These are phyloP conservation scores for Allobates femoralis DNA, from an alignment of 2,797 vertebrate genomes.

Conservation along the genomic window DNA sequence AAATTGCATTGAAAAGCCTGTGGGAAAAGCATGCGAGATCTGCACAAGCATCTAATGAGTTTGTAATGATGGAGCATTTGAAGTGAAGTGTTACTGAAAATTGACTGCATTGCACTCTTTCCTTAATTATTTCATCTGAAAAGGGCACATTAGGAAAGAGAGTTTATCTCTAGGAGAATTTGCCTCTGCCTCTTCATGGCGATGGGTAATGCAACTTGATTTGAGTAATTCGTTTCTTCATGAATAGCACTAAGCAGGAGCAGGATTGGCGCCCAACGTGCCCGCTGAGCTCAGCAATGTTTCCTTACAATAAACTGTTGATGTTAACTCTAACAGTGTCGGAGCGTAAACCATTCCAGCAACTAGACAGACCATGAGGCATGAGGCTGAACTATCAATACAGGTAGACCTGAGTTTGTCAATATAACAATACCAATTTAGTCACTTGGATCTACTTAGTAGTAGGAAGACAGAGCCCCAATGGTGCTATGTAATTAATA, in stretches of 20 bases:
- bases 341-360: neutral
- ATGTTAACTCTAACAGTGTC: slow-evolving; percentile 22
- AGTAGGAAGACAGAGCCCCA: neutral
- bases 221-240: slow-evolving; percentile 58
- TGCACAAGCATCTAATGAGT: slow-evolving; percentile 61
- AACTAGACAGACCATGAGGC: neutral
- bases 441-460: neutral
- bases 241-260: slow-evolving; percentile 48
- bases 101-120: slow-evolving; percentile 63
- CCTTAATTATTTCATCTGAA: slow-evolving; percentile 64
- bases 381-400: neutral
- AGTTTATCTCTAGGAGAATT: slow-evolving; percentile 60
- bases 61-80: slow-evolving; percentile 62
- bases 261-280: slow-evolving; percentile 35
- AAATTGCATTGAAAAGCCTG: slow-evolving; percentile 59
- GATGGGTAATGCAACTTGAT: slow-evolving; percentile 61
- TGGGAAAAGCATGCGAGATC: slow-evolving; percentile 60
- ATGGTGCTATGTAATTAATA: neutral
- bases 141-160: slow-evolving; percentile 61
- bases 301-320: neutral
- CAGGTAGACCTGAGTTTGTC: neutral
- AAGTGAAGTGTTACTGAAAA: slow-evolving; percentile 64
- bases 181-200: slow-evolving; percentile 59
- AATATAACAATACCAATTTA: neutral
- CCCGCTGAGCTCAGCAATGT: slow-evolving; percentile 41